Evolutionary conservation across 2,113 vertebrate genomes (phyloP).

Genomic region (Carassius carassius): DNA sequence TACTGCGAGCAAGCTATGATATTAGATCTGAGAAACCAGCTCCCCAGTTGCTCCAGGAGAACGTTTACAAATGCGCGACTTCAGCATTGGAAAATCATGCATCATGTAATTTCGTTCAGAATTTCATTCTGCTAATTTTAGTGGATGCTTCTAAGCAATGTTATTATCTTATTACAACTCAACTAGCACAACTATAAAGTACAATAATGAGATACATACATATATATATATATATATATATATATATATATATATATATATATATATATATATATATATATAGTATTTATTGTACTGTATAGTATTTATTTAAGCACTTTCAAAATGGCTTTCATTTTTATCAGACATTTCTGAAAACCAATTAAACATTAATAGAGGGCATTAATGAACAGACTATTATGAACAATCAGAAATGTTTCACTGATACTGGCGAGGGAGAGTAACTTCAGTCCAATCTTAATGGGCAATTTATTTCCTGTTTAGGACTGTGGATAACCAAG

Average conservation of each 20-base stretch:
- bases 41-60: not conserved
- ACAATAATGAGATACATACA: no score
- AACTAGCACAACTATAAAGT: no score
- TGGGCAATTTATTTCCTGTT: slow-evolving; percentile 34
- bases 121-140: not conserved
- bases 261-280: no score
- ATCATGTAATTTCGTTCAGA: not conserved
- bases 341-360: not conserved
- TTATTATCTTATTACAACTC: no score
- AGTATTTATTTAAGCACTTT: no score
- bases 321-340: not conserved
- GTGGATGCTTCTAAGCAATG: not conserved
- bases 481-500: slow-evolving; percentile 15
- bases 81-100: not conserved
- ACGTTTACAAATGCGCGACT: not conserved
- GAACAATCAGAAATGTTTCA: no score
- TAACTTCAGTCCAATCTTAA: slow-evolving; percentile 44
- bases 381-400: not conserved
- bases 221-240: no score
- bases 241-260: no score
- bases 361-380: not conserved
- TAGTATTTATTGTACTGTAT: no score
- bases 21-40: slow-evolving; percentile 1
- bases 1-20: not conserved
- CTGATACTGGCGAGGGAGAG: slow-evolving; percentile 12